These are phyloP conservation scores for Panopea generosa DNA, from an alignment of 2,888 invertebrate genomes.

Conservation along the genomic window DNA sequence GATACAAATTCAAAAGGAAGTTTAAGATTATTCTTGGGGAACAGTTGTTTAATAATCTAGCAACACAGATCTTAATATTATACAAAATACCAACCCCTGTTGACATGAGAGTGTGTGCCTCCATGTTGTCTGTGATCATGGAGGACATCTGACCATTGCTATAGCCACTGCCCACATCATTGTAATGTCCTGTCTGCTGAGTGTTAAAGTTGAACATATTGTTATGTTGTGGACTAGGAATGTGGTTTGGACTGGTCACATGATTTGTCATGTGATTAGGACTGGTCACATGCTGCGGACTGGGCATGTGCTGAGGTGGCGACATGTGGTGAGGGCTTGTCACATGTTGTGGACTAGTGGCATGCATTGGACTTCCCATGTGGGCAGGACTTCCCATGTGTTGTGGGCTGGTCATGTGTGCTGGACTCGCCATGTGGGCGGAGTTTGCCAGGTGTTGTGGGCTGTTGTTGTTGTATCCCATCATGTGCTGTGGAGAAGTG, in stretches of 20 bases:
- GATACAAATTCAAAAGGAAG: too few species aligned
- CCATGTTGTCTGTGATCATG: conserved; percentile 34
- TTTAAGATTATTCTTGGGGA: too few species aligned
- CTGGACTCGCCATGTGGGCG: conserved; percentile 47
- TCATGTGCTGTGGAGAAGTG: conserved; percentile 58
- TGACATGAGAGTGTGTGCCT: conserved; percentile 32
- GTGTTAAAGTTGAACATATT: conserved; percentile 40
- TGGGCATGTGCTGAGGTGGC: conserved; percentile 33
- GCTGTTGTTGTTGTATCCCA: conserved; percentile 57
- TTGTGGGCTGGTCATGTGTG: conserved; percentile 42
- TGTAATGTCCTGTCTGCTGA: conserved; percentile 32
- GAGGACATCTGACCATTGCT: conserved; percentile 38
- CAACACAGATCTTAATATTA: too few species aligned
- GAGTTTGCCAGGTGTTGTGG: conserved; percentile 47
- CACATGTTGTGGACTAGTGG: conserved; percentile 40
- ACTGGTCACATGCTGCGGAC: conserved; percentile 57
- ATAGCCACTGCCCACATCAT: conserved; percentile 38
- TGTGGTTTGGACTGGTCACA: conserved; percentile 48
- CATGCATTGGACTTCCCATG: conserved; percentile 52
- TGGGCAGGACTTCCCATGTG: conserved; percentile 41
- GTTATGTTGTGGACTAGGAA: conserved; percentile 41
- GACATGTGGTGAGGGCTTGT: conserved; percentile 28
- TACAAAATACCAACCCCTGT: conserved; percentile 41
- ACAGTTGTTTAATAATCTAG: too few species aligned
- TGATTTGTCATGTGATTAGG: conserved; percentile 55